Evolutionary conservation across 2,888 invertebrate genomes (phyloP).

Genomic region (Anthrax anthrax): DNA sequence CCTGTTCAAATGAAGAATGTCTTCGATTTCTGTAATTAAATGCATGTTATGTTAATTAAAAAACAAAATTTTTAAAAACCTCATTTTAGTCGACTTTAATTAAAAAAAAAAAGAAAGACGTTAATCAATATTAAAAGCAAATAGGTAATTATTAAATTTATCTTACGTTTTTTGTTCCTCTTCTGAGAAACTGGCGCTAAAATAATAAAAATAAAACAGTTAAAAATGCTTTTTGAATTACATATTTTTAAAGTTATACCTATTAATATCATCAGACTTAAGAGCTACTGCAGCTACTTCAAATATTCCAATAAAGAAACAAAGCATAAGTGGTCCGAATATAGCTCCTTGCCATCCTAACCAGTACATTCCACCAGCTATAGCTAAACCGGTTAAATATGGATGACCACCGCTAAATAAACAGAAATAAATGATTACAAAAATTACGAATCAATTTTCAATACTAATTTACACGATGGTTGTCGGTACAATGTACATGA

Average conservation of each 20-base stretch:
- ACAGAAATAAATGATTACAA: slow-evolving; percentile 11
- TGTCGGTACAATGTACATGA: no score
- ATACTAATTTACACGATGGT: no score
- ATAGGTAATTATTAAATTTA: neutral
- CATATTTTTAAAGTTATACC: slow-evolving; percentile 18
- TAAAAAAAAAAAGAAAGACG: neutral
- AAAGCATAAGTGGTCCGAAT: slow-evolving; percentile 87
- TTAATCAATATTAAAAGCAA: no score
- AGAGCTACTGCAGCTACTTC: slow-evolving; percentile 63
- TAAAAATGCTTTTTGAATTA: neutral
- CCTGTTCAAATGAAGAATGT: slow-evolving; percentile 13
- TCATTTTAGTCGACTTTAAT: neutral
- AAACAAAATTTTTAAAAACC: neutral
- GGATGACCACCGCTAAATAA: slow-evolving; percentile 78
- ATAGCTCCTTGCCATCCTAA: slow-evolving; percentile 94
- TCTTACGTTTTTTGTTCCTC: slow-evolving; percentile 8
- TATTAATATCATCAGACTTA: slow-evolving; percentile 30
- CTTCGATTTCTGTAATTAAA: slow-evolving; percentile 14
- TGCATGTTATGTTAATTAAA: neutral
- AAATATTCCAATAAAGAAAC: slow-evolving; percentile 84
- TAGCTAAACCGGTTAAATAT: slow-evolving; percentile 89
- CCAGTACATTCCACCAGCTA: slow-evolving; percentile 96
- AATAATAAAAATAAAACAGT: neutral
- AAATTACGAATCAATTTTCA: neutral
- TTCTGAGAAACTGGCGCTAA: slow-evolving; percentile 2